These are phyloP conservation scores for Etheostoma perlongum DNA, from an alignment of 2,797 vertebrate species.

Conservation along the genomic window DNA sequence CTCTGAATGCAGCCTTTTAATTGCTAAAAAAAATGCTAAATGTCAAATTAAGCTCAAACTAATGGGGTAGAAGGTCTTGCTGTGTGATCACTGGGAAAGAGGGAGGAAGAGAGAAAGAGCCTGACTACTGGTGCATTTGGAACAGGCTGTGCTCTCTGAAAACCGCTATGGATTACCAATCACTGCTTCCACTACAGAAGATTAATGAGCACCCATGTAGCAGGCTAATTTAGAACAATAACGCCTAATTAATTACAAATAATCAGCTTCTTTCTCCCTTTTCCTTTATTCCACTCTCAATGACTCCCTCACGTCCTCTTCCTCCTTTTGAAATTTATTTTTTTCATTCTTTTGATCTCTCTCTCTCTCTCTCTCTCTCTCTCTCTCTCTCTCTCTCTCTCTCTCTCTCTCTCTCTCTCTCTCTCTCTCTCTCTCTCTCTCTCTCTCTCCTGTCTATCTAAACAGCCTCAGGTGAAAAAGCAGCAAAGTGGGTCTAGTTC, in stretches of 20 bases:
- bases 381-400: constrained; percentile 31
- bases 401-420: constrained; percentile 43
- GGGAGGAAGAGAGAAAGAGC: constrained; percentile 64
- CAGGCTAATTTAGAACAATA: constrained; percentile 98
- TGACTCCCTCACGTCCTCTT: constrained; percentile 60
- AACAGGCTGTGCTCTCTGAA: constrained; percentile 86
- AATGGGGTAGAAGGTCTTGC: constrained; percentile 83
- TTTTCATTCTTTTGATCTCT: constrained; percentile 54
- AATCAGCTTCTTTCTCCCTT: constrained; percentile 89
- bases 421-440: constrained; percentile 39
- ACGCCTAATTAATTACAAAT: constrained; percentile 97
- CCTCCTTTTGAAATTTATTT: constrained; percentile 43
- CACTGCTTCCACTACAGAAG: constrained; percentile 88
- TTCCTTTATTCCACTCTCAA: constrained; percentile 64
- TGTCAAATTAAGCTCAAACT: constrained; percentile 89
- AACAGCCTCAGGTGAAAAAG: constrained; percentile 84
- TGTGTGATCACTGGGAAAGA: constrained; percentile 82
- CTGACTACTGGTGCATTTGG: constrained; percentile 83
- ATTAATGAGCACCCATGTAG: constrained; percentile 96
- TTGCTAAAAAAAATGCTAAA: constrained; percentile 84
- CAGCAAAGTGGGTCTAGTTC: constrained; percentile 67
- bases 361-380: constrained; percentile 51
- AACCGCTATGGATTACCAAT: constrained; percentile 96
- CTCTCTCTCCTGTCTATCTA: constrained; percentile 55
- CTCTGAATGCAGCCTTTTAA: constrained; percentile 82